Evolutionary conservation across 1,140 invertebrate species (phyloP).

Genomic region (Bombus difficillimus): DNA sequence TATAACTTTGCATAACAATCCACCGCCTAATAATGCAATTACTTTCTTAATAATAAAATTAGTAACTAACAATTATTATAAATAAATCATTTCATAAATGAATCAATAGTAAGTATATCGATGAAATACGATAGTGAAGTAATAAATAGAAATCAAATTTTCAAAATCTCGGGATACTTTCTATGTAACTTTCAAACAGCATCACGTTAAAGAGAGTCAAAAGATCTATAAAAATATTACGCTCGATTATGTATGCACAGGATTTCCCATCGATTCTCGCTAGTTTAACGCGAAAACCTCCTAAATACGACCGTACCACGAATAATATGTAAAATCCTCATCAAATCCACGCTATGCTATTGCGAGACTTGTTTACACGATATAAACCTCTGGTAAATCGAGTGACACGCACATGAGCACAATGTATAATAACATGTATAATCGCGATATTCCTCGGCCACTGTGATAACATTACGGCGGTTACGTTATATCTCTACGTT

Average conservation of each 20-base stretch:
- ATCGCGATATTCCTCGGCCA: background rate
- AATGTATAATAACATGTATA: background rate
- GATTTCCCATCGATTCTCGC: background rate
- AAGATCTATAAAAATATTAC: background rate
- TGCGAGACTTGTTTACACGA: background rate
- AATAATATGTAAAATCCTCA: background rate
- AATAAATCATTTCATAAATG: background rate
- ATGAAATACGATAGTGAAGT: no score
- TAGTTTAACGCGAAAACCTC: background rate
- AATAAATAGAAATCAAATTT: background rate
- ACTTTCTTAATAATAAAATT: background rate
- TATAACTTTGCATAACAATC: no score
- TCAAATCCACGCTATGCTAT: background rate
- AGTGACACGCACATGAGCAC: background rate
- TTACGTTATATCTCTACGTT: background rate
- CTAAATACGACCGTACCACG: background rate
- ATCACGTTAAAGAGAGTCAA: no score
- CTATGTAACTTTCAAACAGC: background rate
- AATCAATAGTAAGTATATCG: no score
- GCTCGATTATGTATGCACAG: background rate
- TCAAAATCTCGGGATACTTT: no score
- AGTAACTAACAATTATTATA: background rate
- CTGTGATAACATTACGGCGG: conserved; percentile 1
- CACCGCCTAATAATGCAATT: no score
- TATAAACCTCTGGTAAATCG: background rate